Evolutionary conservation across 2,888 invertebrate species (phyloP), one percentile per base, ranked within the genome.

Genomic region (Bruchidius siliquastri): DNA sequence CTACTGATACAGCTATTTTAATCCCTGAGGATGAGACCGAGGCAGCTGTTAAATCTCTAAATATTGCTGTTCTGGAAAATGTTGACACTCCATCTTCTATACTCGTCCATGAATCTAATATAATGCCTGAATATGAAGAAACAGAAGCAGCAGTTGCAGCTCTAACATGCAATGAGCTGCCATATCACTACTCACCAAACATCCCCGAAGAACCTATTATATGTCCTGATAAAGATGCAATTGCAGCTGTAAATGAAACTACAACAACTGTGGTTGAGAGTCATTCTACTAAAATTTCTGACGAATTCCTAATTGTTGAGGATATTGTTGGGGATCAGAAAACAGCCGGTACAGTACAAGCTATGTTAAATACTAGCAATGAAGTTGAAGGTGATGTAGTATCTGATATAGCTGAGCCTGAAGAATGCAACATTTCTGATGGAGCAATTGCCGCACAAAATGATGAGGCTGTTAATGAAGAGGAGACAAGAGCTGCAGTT

Each of bases 21-120:
- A 73, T 75, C 20, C 71, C 70, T 49, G 75, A 75, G 75, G 67
- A 74, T 20, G 77, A 76, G 71, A 75, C 21, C 20, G 21, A 67
- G 69, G 70, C n/a, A 20, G 21, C 70, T 30, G 67, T 32, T n/a
- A 67, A 49, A 21, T 76, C 75, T n/a, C 77, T 76, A 71, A 76
- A 76, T 49, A 74, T 76, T n/a, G 74, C 74, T 10, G 76, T 76
- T 20, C 75, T 75, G 21, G 78, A 76, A 67, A 32, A 71, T 2
- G 77, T 76, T 20, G 49, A 49, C 3, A 1, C 10, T 49, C 49
- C 49, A 49, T 18, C 49, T 49, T 49, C 49, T 49, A 13, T 49
- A 13, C 49, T 13, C 13, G 18, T 49, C 10, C 49, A 49, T 6
- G 71, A 73, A 21, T 67, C 22, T 67, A n/a, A 68, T 30, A 69